Evolutionary conservation across 2,113 vertebrate genomes (phyloP).

Genomic region (Gymnocephalus cernua): DNA sequence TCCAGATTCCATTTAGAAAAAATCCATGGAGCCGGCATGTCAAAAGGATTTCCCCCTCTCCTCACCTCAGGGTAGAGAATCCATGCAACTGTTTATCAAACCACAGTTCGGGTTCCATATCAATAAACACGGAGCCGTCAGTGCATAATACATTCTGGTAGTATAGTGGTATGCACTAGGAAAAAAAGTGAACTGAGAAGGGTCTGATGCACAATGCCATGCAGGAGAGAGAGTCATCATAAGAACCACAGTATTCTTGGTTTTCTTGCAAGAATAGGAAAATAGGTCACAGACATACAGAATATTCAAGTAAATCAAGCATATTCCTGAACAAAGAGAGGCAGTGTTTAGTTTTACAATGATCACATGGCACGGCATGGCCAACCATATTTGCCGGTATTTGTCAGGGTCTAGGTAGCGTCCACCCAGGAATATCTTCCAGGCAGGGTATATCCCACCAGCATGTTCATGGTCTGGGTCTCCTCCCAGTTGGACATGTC

Average conservation of each 20-base stretch:
- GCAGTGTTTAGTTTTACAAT: not conserved
- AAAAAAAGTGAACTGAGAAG: not conserved
- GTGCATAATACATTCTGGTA: constrained; percentile 50
- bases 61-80: constrained; percentile 60
- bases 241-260: not conserved
- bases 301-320: constrained; percentile 9
- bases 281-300: constrained; percentile 7
- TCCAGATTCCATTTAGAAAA: constrained; percentile 67
- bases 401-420: not conserved
- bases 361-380: not conserved
- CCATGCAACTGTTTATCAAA: constrained; percentile 63
- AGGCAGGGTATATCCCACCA: not conserved
- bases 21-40: constrained; percentile 51
- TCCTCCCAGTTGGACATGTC: not conserved
- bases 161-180: constrained; percentile 1
- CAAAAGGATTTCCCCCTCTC: constrained; percentile 65
- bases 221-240: constrained; percentile 16
- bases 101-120: constrained; percentile 46
- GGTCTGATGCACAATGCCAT: constrained; percentile 14
- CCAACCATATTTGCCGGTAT: not conserved
- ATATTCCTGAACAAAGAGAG: constrained; percentile 17
- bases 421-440: not conserved
- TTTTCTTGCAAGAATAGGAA: constrained; percentile 16
- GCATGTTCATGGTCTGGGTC: not conserved
- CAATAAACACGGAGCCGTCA: constrained; percentile 47